Percentiles rank a stretch among this genome's conserved stretches.
Conservation (phyloP, 2,888 invertebrate genomes). For the Poecilus cupreus region DNA sequence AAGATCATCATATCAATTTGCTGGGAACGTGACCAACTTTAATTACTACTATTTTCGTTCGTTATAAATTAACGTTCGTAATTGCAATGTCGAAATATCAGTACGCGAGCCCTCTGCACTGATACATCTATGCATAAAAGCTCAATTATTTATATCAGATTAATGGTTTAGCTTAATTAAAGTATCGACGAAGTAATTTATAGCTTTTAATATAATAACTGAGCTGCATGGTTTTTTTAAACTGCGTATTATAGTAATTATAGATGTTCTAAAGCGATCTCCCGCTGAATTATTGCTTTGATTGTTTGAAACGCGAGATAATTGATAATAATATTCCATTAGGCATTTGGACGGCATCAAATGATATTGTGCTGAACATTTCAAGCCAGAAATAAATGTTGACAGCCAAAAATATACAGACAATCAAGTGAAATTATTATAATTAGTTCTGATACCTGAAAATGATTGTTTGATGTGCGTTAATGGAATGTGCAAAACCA, state of each 20-base stretch:
- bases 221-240: background rate
- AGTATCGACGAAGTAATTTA: constrained; percentile 57
- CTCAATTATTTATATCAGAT: constrained; percentile 58
- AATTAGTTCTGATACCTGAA: constrained; percentile 1
- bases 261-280: background rate
- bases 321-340: constrained; percentile 46
- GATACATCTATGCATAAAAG: constrained; percentile 50
- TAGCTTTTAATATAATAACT: constrained; percentile 58
- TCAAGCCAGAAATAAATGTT: background rate
- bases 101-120: background rate
- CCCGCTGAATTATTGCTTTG: constrained; percentile 7
- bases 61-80: constrained; percentile 46
- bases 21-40: constrained; percentile 26
- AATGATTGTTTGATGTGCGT: background rate
- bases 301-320: constrained; percentile 26
- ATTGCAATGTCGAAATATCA: constrained; percentile 23
- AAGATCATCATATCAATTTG: constrained; percentile 36
- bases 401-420: constrained; percentile 21
- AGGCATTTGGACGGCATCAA: background rate
- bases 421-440: background rate
- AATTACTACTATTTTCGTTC: constrained; percentile 43
- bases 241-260: constrained; percentile 32
- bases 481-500: background rate
- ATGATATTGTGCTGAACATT: background rate
- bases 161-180: constrained; percentile 56